Base-by-base conservation (phyloP, 2,888 invertebrate genomes). In the Tachina grossa region DNA sequence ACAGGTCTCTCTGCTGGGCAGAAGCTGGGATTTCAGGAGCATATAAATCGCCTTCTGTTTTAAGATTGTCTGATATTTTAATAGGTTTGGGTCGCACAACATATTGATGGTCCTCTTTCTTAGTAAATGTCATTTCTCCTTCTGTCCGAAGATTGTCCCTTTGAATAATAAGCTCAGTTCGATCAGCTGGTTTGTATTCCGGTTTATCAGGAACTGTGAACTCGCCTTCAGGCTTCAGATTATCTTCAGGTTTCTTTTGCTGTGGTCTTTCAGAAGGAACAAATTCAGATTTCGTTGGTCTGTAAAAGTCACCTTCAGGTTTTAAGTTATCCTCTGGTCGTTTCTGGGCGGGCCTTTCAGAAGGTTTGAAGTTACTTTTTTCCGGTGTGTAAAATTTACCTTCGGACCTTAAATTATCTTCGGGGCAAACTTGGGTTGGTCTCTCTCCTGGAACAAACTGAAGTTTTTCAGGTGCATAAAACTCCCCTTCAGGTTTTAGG, bases 401-500 rank as follows among this genome's bases (percentile, higher is more conserved):
- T 89, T 94, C 94, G 2, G 93, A 93, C 13, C 59, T 77, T 1
- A 95, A 88, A 88, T 94, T 94, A 61, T 94, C 94, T 83, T 92
- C 88, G 0, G 94, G 95, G 86, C 91, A 93, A 0, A 90, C 93
- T n/a, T 88, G 90, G 2, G 59, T n/a, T 6, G 88, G 86, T 9
- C 94, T 93, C 88, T 95, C 94, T 69, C 8, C 94, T 1, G 94
- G 93, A 3, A 89, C 92, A 84, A 83, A 94, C 68, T 90, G 83
- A 0, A 88, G 87, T 53, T 91, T 92, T 19, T 92, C 91, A 0
- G 93, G 94, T 3, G 92, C 87, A 84, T 94, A 93, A 86, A 95
- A 94, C 1, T 94, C 93, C 9, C 95, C 95, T 90, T 95, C 95
- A 0, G 94, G 94, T 81, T 90, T 92, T 0, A 95, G 91, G 88